phyloP scores from a whole-genome alignment of 2,888 invertebrate species.

The Candidula unifasciata region DNA sequence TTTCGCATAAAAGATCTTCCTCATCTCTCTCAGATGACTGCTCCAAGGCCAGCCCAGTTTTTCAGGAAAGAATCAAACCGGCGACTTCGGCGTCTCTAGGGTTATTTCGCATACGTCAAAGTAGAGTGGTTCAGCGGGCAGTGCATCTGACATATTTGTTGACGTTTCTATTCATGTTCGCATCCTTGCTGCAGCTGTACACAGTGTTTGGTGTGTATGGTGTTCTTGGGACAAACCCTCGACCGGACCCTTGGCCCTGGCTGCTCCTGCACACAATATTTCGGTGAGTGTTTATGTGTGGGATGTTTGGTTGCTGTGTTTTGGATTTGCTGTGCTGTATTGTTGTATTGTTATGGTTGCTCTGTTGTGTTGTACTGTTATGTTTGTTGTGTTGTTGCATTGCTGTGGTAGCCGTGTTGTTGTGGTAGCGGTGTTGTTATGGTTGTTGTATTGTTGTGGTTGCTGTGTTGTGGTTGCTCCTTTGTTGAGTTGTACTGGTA shows the following conservation, averaged over 20 bases:
- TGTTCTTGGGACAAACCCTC: constrained; percentile 64
- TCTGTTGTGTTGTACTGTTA: too few relatives aligned
- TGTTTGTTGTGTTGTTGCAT: too few relatives aligned
- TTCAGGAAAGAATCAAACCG: not conserved
- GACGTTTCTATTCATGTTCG: constrained; percentile 80
- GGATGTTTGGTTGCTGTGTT: too few relatives aligned
- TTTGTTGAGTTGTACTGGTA: too few relatives aligned
- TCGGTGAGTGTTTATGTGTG: constrained; percentile 58
- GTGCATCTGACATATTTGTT: constrained; percentile 80
- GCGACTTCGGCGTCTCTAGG: constrained; percentile 58
- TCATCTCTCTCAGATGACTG: constrained; percentile 32
- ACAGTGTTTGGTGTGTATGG: constrained; percentile 81
- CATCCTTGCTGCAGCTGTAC: constrained; percentile 80
- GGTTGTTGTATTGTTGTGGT: too few relatives aligned
- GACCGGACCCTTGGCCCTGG: constrained; percentile 81
- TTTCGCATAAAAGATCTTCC: not conserved
- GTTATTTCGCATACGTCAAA: constrained; percentile 66
- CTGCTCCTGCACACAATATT: constrained; percentile 80
- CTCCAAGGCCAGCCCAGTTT: not conserved
- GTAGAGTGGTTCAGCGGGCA: constrained; percentile 79
- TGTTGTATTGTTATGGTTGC: too few relatives aligned
- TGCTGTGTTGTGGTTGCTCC: too few relatives aligned
- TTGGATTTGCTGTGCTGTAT: too few relatives aligned
- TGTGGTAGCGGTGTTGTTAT: too few relatives aligned
- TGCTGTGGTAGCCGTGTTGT: too few relatives aligned